phyloP scores from a whole-genome alignment of 1,140 invertebrate species.

The Littorina saxatilis region DNA sequence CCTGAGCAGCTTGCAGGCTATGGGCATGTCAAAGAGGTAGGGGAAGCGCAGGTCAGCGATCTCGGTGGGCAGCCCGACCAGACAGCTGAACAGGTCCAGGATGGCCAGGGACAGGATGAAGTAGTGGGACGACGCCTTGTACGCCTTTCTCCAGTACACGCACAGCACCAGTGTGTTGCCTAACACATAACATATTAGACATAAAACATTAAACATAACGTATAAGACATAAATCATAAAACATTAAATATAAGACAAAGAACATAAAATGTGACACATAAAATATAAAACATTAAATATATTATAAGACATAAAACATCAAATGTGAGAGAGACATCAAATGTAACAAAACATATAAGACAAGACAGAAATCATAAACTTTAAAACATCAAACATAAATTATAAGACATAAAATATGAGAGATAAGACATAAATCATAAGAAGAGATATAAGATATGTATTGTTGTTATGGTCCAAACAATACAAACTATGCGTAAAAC shows the following conservation, averaged over 20 bases:
- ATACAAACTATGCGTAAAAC: too few species aligned
- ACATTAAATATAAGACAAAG: not conserved
- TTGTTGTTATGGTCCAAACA: too few species aligned
- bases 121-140: slow-evolving; percentile 68
- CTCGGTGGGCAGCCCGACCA: slow-evolving; percentile 71
- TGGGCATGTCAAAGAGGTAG: slow-evolving; percentile 67
- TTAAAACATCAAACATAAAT: too few species aligned
- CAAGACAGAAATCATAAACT: too few species aligned
- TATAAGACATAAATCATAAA: not conserved
- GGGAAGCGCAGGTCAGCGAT: slow-evolving; percentile 69
- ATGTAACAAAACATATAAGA: too few species aligned
- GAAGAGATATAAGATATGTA: too few species aligned
- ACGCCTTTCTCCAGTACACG: slow-evolving; percentile 64
- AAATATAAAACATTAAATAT: not conserved
- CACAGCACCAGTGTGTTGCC: slow-evolving; percentile 64
- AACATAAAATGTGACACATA: not conserved
- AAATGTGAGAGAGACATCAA: not conserved
- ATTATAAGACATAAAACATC: not conserved
- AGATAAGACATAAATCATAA: too few species aligned
- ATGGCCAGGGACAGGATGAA: slow-evolving; percentile 69
- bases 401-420: too few species aligned
- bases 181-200: too few species aligned
- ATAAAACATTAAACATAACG: not conserved
- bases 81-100: slow-evolving; percentile 69
- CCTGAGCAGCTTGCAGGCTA: slow-evolving; percentile 68